Evolutionary conservation across 1,140 invertebrate species (phyloP).

Genomic region (Aphelinus atriplicis): DNA sequence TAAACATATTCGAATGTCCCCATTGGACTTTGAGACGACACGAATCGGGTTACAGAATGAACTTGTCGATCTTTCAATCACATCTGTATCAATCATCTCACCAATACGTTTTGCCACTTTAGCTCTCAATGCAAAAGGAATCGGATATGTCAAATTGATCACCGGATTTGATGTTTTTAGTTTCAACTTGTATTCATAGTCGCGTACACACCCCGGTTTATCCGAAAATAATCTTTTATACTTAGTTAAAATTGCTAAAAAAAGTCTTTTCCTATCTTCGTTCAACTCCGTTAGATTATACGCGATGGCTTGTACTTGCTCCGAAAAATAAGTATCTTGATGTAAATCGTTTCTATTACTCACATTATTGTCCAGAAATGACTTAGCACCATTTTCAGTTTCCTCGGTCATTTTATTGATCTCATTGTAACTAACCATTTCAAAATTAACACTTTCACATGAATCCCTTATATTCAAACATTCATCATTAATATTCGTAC

Average conservation of each 20-base stretch:
- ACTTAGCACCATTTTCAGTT: not conserved
- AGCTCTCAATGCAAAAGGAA: constrained; percentile 38
- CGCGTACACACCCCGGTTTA: constrained; percentile 5
- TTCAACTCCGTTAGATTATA: not conserved
- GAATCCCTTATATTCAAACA: not conserved
- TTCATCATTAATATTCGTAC: no score
- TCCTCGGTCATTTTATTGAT: not conserved
- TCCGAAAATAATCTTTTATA: constrained; percentile 3
- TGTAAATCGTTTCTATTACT: not conserved
- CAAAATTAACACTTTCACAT: no score
- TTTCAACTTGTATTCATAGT: constrained; percentile 1
- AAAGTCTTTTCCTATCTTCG: not conserved
- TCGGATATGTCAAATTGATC: constrained; percentile 39
- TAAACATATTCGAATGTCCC: constrained; percentile 39
- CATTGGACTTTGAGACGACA: constrained; percentile 44
- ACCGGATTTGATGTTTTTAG: not conserved
- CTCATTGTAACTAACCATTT: not conserved
- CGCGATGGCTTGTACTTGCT: not conserved
- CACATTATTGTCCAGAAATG: not conserved
- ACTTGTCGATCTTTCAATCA: constrained; percentile 45
- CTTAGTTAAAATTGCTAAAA: not conserved
- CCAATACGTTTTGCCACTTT: constrained; percentile 38
- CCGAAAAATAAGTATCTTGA: not conserved
- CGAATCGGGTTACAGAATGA: constrained; percentile 54
- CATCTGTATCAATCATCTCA: constrained; percentile 39